Evolutionary conservation across 2,797 vertebrate genomes (phyloP).

Genomic region (Bradypus variegatus): DNA sequence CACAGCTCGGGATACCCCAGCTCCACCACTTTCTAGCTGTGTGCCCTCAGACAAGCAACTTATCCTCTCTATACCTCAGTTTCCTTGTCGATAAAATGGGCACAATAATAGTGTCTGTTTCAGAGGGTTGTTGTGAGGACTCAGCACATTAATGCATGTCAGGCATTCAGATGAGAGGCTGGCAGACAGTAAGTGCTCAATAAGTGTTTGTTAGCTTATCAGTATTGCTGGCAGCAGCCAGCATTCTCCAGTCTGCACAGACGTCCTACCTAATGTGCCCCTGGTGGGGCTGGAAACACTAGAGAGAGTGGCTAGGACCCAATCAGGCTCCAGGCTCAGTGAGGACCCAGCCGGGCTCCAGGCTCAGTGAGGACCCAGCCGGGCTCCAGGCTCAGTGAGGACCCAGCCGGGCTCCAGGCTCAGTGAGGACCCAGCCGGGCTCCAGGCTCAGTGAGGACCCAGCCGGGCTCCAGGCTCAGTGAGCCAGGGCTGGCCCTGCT

Average conservation of each 20-base stretch:
- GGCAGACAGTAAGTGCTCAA: neutral
- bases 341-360: neutral
- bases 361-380: neutral
- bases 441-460: neutral
- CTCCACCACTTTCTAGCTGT: neutral
- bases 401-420: neutral
- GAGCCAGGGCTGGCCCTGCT: neutral
- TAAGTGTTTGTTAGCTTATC: slow-evolving; percentile 32
- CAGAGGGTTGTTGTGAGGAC: neutral
- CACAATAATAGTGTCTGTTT: neutral
- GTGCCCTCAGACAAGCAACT: neutral
- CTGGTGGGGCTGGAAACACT: neutral
- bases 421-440: neutral
- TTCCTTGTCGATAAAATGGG: slow-evolving; percentile 20
- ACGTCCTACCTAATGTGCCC: slow-evolving; percentile 32
- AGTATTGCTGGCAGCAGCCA: neutral
- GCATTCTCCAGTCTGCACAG: neutral
- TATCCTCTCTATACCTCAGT: slow-evolving; percentile 39
- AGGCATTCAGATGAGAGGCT: neutral
- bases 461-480: neutral
- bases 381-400: neutral
- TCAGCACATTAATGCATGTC: neutral
- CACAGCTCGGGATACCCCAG: neutral
- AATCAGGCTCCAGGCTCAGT: neutral
- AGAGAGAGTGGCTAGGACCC: neutral